phyloP scores from a whole-genome alignment of 2,113 vertebrate species.

The Sinocyclocheilus maitianheensis region DNA sequence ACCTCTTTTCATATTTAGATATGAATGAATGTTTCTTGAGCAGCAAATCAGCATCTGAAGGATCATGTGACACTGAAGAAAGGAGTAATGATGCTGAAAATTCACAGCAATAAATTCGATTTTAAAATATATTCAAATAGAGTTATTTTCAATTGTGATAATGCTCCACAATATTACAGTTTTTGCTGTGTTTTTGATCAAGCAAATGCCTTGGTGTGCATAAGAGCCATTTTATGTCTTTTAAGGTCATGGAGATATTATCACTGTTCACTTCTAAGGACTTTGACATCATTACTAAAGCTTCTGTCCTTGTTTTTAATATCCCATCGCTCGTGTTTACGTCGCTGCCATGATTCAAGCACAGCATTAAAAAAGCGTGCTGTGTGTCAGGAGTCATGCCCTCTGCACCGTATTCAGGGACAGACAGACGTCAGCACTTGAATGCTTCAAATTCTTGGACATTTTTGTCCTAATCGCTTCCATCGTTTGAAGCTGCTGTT shows the following conservation, averaged over 20 bases:
- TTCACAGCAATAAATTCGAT: neutral
- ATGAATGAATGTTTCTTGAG: neutral
- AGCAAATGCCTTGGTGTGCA: neutral
- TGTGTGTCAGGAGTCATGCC: conserved; percentile 13
- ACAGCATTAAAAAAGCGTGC: neutral
- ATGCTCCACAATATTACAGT: neutral
- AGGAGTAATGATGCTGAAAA: neutral
- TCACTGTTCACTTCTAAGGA: neutral
- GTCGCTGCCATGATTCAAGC: neutral
- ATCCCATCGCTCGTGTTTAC: neutral
- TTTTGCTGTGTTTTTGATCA: neutral
- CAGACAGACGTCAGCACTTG: neutral
- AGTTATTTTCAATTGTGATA: neutral
- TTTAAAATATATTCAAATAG: neutral
- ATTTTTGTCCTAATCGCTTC: neutral
- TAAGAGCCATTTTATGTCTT: neutral
- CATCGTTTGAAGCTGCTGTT: neutral
- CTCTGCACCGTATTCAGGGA: neutral
- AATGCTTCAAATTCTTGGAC: neutral
- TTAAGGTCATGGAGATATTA: neutral
- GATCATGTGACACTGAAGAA: neutral
- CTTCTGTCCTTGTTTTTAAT: neutral
- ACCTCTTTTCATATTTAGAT: neutral
- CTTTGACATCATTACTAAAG: neutral
- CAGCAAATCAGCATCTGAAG: neutral